Evolutionary conservation across 2,888 invertebrate genomes (phyloP).

Genomic region (Exocentrus adspersus): DNA sequence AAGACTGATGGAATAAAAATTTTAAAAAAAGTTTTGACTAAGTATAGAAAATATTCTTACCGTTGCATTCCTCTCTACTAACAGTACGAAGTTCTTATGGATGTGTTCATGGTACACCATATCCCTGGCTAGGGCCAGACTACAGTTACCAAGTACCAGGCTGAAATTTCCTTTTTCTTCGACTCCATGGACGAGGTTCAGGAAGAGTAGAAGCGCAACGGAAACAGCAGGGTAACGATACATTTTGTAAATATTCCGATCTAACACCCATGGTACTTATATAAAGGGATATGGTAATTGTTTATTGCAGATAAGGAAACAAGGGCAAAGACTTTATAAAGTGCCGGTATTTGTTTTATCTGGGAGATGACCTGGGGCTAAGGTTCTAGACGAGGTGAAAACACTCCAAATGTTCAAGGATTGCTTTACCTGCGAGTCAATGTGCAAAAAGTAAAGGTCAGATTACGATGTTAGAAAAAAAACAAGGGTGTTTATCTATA

Average conservation of each 20-base stretch:
- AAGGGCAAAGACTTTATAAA: no score
- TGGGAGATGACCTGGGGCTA: background rate
- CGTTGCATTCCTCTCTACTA: constrained; percentile 18
- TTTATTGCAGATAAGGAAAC: background rate
- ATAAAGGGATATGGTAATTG: background rate
- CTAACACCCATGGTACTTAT: no score
- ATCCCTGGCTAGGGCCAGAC: constrained; percentile 14
- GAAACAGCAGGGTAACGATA: background rate
- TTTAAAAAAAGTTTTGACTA: background rate
- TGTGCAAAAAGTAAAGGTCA: no score
- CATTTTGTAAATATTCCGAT: no score
- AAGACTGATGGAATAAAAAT: background rate
- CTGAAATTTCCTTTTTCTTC: constrained; percentile 18
- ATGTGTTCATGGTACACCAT: constrained; percentile 22
- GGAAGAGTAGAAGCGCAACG: background rate
- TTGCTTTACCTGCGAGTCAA: no score
- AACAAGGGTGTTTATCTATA: no score
- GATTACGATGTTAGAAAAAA: no score
- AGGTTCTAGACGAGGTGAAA: no score
- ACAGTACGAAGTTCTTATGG: constrained; percentile 19
- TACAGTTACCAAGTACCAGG: constrained; percentile 25
- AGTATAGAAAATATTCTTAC: constrained; percentile 23
- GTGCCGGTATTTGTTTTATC: background rate
- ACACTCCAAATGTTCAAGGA: no score
- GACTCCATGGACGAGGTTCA: background rate